phyloP scores from a whole-genome alignment of 2,888 invertebrate species.

The Tipula vernalis region DNA sequence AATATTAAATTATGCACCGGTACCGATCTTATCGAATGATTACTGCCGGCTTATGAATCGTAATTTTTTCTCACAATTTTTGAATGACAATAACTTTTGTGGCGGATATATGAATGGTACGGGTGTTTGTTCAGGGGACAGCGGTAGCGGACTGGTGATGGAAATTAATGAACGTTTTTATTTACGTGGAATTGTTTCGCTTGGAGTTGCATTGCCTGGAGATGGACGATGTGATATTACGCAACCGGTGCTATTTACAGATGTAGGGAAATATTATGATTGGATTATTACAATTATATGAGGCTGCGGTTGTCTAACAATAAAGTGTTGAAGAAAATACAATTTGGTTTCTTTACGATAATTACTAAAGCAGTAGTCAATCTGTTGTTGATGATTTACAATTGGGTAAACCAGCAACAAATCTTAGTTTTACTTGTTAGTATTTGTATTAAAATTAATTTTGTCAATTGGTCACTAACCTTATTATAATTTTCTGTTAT shows the following conservation, averaged over 20 bases:
- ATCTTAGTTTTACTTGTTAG: no score
- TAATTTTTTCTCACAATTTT: conserved; percentile 16
- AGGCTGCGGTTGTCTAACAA: no score
- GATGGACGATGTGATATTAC: conserved; percentile 34
- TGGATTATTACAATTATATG: conserved; percentile 23
- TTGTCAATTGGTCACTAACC: no score
- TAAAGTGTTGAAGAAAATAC: neutral
- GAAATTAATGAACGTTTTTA: conserved; percentile 11
- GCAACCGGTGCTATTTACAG: conserved; percentile 38
- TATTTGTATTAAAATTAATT: no score
- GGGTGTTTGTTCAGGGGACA: conserved; percentile 41
- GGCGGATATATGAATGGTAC: conserved; percentile 22
- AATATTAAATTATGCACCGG: conserved; percentile 22
- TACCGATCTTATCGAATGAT: conserved; percentile 27
- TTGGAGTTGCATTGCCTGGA: conserved; percentile 19
- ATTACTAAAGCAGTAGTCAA: no score
- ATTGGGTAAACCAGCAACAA: no score
- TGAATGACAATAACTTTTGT: conserved; percentile 16
- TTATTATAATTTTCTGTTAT: no score
- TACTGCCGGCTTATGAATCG: conserved; percentile 22
- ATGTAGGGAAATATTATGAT: conserved; percentile 27
- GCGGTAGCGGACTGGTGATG: conserved; percentile 38
- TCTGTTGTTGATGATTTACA: no score
- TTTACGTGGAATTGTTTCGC: conserved; percentile 18
- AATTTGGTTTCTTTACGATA: neutral